A percentile compares a stretch with the other conserved stretches of the same genome.
These are phyloP conservation scores for Centropristis striata DNA, from an alignment of 2,113 vertebrate genomes.

Conservation along the genomic window DNA sequence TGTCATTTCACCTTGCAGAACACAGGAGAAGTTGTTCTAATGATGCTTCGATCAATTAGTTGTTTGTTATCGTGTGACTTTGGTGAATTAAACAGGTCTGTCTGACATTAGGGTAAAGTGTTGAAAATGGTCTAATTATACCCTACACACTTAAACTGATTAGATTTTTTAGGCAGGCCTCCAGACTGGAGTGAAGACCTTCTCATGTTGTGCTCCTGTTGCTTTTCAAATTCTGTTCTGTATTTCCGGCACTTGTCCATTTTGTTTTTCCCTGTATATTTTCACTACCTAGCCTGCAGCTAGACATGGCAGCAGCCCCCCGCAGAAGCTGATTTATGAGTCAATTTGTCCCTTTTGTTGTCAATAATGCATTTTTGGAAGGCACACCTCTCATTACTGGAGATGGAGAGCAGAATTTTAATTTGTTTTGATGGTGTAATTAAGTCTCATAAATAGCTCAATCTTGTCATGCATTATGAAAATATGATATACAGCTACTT, in stretches of 20 bases:
- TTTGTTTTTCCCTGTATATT: not conserved
- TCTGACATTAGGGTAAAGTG: too few species aligned
- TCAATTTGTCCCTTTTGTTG: conserved; percentile 47
- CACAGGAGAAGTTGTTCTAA: too few species aligned
- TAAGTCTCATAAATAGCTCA: conserved; percentile 56
- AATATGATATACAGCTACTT: conserved; percentile 8
- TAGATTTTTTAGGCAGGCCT: not conserved
- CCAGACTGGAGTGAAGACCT: not conserved
- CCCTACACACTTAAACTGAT: too few species aligned
- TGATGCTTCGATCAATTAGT: too few species aligned
- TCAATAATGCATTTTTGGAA: conserved; percentile 57
- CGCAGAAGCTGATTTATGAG: conserved; percentile 49
- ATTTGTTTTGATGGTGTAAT: conserved; percentile 68
- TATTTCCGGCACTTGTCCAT: not conserved
- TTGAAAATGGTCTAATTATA: too few species aligned
- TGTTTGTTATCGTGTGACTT: too few species aligned
- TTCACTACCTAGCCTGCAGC: not conserved
- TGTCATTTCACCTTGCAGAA: too few species aligned
- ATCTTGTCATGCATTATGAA: conserved; percentile 40
- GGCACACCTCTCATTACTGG: conserved; percentile 43
- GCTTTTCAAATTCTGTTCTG: not conserved
- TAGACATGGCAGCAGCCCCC: conserved; percentile 13
- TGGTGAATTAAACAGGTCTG: too few species aligned
- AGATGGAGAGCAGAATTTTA: conserved; percentile 44
- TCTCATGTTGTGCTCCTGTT: not conserved